Base-by-base conservation (phyloP, 2,797 vertebrate species). In the Gymnothorax reevesii region DNA sequence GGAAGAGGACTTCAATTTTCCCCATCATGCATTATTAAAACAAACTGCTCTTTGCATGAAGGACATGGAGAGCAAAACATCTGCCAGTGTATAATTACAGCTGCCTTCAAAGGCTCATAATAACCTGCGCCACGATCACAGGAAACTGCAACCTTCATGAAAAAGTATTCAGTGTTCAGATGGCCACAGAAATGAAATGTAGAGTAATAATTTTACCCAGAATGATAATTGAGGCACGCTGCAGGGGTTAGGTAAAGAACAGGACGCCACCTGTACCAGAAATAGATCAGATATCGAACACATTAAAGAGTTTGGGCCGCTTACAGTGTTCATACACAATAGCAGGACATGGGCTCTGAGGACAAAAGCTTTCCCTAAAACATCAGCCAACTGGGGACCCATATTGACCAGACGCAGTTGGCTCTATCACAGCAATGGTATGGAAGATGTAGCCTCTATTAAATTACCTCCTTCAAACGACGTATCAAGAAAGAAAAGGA, bases 21-120 rank as follows among this genome's bases (percentile, higher is more conserved):
- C 9, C 73, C 73, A 77, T 77, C 33, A 77, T 77, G 73, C 73
- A 77, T 49, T 33, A 42, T 33, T 77, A 52, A 77, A 77, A 52
- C 42, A 6, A 77, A 22, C 15, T 77, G 33, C 33, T 52, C 6
- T 15, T 49, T 5, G 4, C 73, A 17, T 15, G 33, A 4, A 20
- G 33, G 52, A 77, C 42, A 77, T 5, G 15, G 33, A 49, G 73
- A 77, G 73, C 42, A 17, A 49, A 52, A 20, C 15, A 15, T 49
- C 73, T 49, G 73, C 27, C 15, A 20, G 42, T 20, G 73, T 52
- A 77, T 77, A 77, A 42, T 73, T 73, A 73, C 33, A 10, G 69
- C 69, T 73, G 69, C 69, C 69, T 73, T 71, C 33, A 77, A 42
- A 77, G 2, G 13, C 73, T 17, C 20, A 17, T 17, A 73, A 42